A percentile compares a stretch with the other conserved stretches of the same genome.
These are phyloP conservation scores for Aeoliscus strigatus DNA, from an alignment of 2,797 vertebrate species.

Conservation along the genomic window DNA sequence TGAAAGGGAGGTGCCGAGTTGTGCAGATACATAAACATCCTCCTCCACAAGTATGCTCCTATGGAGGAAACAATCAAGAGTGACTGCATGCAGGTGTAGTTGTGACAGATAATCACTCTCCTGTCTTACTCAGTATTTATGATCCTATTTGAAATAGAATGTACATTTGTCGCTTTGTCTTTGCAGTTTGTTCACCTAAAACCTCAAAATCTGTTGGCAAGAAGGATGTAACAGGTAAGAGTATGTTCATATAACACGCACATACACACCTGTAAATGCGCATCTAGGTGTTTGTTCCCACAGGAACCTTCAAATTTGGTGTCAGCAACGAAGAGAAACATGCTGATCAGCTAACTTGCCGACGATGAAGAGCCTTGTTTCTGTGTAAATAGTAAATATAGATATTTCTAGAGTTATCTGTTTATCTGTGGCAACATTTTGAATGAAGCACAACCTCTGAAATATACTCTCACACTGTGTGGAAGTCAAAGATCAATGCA, in stretches of 20 bases:
- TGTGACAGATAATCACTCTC: too few relatives aligned
- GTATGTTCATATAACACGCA: too few relatives aligned
- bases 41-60: too few relatives aligned
- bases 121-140: neutral
- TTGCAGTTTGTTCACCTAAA: conserved; percentile 77
- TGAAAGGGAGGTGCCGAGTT: too few relatives aligned
- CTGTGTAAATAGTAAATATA: conserved; percentile 58
- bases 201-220: conserved; percentile 34
- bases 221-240: conserved; percentile 54
- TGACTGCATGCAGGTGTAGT: too few relatives aligned
- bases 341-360: conserved; percentile 28
- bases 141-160: neutral
- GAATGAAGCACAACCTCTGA: conserved; percentile 31
- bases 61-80: too few relatives aligned
- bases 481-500: too few relatives aligned
- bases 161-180: conserved; percentile 18
- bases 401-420: conserved; percentile 49
- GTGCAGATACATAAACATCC: too few relatives aligned
- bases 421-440: conserved; percentile 28
- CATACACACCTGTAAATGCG: too few relatives aligned
- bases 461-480: conserved; percentile 11
- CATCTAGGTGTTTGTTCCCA: too few relatives aligned
- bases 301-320: conserved; percentile 47
- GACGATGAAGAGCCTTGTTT: conserved; percentile 31
- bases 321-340: conserved; percentile 23